Percentiles rank a stretch among this genome's conserved stretches.
phyloP scores from a whole-genome alignment of 1,140 invertebrate species.

The Eurosta solidaginis region DNA sequence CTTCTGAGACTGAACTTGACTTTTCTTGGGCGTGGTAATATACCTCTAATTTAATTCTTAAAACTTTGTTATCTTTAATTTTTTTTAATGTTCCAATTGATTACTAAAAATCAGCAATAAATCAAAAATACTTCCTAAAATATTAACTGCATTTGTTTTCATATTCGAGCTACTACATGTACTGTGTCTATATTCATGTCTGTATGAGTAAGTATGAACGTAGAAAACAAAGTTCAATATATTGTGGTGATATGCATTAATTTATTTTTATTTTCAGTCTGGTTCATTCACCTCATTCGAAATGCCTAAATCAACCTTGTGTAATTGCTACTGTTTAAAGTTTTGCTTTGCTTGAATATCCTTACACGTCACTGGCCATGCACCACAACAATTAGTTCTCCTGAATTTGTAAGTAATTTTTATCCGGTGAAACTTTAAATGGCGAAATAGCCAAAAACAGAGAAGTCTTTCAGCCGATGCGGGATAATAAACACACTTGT shows the following conservation, averaged over 20 bases:
- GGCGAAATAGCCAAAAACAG: not conserved
- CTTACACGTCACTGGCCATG: not conserved
- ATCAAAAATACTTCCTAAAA: no score
- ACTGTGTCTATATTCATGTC: no score
- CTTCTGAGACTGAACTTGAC: no score
- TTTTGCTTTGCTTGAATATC: not conserved
- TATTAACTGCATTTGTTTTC: no score
- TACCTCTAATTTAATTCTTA: no score
- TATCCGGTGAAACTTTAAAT: slow-evolving; percentile 12
- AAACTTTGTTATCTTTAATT: no score
- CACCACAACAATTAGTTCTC: not conserved
- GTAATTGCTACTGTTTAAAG: not conserved
- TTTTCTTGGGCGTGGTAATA: no score
- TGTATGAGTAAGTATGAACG: not conserved
- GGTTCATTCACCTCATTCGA: not conserved
- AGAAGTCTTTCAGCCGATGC: not conserved
- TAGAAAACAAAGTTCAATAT: not conserved
- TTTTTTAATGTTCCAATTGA: no score
- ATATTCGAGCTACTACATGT: no score
- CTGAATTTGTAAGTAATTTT: slow-evolving; percentile 6
- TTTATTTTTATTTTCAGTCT: not conserved
- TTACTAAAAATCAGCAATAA: no score
- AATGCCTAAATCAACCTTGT: not conserved
- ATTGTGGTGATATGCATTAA: not conserved
- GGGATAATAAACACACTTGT: not conserved